Percentiles rank a stretch among this genome's conserved stretches.
phyloP scores from a whole-genome alignment of 2,888 invertebrate species.

The Scaptomyza polygonia region DNA sequence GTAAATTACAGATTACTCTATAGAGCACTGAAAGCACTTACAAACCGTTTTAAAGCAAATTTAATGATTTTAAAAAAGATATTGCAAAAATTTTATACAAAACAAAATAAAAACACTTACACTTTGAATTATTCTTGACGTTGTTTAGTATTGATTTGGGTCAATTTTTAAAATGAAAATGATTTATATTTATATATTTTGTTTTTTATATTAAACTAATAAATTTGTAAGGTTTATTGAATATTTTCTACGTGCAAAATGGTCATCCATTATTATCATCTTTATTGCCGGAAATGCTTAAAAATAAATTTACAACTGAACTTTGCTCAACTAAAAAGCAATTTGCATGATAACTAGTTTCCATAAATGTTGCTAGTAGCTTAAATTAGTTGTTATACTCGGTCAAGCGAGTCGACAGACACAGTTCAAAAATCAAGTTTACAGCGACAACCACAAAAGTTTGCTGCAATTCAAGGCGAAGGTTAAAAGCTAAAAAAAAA shows the following conservation, averaged over 20 bases:
- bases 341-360: conserved; percentile 25
- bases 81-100: no score
- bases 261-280: not conserved
- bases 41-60: no score
- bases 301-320: conserved; percentile 14
- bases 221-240: no score
- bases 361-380: not conserved
- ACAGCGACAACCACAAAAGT: conserved; percentile 12
- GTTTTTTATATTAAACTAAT: not conserved
- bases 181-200: no score
- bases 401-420: conserved; percentile 23
- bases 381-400: conserved; percentile 13
- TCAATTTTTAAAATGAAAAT: no score
- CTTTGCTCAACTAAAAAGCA: not conserved
- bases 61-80: no score
- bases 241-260: not conserved
- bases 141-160: no score
- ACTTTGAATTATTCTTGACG: no score
- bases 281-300: conserved; percentile 29
- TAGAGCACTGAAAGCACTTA: no score
- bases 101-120: no score
- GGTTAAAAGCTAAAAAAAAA: conserved; percentile 51
- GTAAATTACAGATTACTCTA: not conserved
- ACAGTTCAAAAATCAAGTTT: conserved; percentile 31
- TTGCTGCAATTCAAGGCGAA: conserved; percentile 70